Conservation (phyloP, 2,113 vertebrate species). For the Mirza zaza region DNA sequence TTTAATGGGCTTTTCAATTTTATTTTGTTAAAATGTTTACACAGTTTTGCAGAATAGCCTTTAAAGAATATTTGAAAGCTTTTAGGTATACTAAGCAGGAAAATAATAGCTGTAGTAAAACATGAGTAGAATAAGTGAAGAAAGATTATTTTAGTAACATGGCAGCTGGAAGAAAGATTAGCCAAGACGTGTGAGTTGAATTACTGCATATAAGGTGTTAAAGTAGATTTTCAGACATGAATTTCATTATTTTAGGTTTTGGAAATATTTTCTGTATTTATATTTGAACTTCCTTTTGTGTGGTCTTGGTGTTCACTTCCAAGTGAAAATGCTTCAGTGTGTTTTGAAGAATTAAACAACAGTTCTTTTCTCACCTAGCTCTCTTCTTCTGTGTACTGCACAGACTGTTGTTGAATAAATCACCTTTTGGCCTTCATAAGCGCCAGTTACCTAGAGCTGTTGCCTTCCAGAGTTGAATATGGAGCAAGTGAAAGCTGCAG, state of each 20-base stretch:
- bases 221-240: conserved; percentile 36
- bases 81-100: conserved; percentile 12
- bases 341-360: conserved; percentile 3
- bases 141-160: conserved; percentile 54
- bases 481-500: conserved; percentile 9
- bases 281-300: background rate
- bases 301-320: background rate
- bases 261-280: conserved; percentile 1
- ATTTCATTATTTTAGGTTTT: conserved; percentile 45
- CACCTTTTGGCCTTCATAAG: background rate
- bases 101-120: conserved; percentile 36
- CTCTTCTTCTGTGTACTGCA: background rate
- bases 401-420: background rate
- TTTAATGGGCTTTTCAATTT: conserved; percentile 35
- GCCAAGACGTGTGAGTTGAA: conserved; percentile 35
- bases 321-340: background rate
- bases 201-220: background rate
- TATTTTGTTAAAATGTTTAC: conserved; percentile 37
- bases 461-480: conserved; percentile 18
- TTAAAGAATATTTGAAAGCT: background rate
- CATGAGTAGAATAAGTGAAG: conserved; percentile 42
- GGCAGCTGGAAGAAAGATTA: conserved; percentile 44
- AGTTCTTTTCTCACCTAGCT: conserved; percentile 4
- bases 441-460: background rate
- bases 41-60: conserved; percentile 22